phyloP scores from a whole-genome alignment of 2,888 invertebrate species.

The Camponotus fellah region DNA sequence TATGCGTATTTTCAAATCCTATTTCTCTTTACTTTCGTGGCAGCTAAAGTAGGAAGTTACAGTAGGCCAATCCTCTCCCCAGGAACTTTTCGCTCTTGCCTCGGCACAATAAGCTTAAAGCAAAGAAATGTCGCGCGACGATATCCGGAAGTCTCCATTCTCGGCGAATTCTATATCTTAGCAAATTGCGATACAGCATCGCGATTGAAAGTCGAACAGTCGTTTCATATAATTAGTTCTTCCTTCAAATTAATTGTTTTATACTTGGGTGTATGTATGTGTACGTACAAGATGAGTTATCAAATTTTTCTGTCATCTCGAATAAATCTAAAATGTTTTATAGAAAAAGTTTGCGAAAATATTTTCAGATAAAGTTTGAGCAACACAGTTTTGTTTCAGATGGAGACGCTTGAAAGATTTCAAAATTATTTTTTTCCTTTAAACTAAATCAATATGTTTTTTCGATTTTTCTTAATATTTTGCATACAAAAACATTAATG shows the following conservation, averaged over 20 bases:
- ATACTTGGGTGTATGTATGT: neutral
- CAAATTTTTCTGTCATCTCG: no score
- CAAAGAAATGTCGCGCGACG: slow-evolving; percentile 49
- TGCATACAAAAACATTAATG: no score
- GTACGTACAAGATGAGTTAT: no score
- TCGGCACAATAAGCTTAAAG: slow-evolving; percentile 71
- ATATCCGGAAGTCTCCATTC: slow-evolving; percentile 48
- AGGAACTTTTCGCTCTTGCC: slow-evolving; percentile 72
- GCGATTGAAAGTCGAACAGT: neutral
- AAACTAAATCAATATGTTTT: no score
- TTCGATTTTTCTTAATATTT: no score
- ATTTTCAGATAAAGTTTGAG: no score
- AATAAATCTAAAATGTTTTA: no score
- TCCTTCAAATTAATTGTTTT: neutral
- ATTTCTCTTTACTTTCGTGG: slow-evolving; percentile 71
- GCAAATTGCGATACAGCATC: neutral
- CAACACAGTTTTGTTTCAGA: no score
- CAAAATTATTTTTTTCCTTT: no score
- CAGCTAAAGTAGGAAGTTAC: slow-evolving; percentile 75
- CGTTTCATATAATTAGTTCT: neutral
- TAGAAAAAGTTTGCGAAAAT: no score
- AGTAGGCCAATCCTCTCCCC: slow-evolving; percentile 69
- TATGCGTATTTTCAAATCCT: slow-evolving; percentile 53
- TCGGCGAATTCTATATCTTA: neutral
- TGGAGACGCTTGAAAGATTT: no score